Evolutionary conservation across 2,797 vertebrate species (phyloP).

Genomic region (Okamejei kenojei): DNA sequence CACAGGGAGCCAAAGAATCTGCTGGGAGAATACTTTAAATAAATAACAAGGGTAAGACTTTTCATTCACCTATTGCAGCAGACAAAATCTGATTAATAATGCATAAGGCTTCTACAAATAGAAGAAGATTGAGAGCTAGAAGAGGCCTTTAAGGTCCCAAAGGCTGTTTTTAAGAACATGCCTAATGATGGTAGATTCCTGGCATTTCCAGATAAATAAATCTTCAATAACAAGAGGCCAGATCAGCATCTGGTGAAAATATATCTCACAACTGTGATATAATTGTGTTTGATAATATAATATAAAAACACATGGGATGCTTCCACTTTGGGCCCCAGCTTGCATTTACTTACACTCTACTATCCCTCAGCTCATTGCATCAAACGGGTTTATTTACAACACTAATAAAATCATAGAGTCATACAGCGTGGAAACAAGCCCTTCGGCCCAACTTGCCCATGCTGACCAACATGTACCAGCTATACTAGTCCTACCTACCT

Average conservation of each 20-base stretch:
- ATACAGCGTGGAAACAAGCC: no score
- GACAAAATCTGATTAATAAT: constrained; percentile 16
- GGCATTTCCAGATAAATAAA: background rate
- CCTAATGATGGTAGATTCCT: background rate
- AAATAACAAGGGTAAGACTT: constrained; percentile 11
- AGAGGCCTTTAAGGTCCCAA: background rate
- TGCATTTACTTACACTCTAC: background rate
- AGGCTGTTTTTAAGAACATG: background rate
- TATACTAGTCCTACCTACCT: no score
- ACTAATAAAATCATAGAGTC: no score
- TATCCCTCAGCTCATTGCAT: background rate
- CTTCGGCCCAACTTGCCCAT: no score
- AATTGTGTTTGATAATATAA: background rate
- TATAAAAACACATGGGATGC: background rate
- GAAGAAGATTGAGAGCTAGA: background rate
- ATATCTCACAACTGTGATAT: background rate
- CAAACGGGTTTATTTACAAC: background rate
- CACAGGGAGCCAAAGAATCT: background rate
- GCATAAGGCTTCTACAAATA: constrained; percentile 10
- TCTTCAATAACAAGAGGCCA: background rate
- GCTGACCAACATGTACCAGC: no score
- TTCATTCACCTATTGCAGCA: background rate
- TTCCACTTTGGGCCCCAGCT: background rate
- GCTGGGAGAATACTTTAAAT: constrained; percentile 17
- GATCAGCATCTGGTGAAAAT: background rate